Evolutionary conservation across 2,797 vertebrate species (phyloP).

Genomic region (Loris lydekkerianus): DNA sequence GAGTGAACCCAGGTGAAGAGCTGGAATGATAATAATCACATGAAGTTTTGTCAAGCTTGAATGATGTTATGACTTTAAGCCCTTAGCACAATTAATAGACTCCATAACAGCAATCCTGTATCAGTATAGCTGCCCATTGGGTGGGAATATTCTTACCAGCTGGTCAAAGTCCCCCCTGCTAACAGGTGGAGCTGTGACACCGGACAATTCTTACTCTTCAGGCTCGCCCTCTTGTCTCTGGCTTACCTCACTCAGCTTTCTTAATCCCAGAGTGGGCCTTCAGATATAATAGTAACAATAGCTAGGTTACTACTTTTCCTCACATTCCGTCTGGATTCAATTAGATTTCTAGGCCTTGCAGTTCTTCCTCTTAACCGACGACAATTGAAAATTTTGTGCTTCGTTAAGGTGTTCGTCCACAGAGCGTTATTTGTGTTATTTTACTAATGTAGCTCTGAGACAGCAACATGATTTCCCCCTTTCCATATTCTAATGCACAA

Average conservation of each 20-base stretch:
- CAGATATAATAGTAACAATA: not conserved
- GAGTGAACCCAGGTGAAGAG: not conserved
- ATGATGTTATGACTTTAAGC: not conserved
- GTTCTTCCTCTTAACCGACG: conserved; percentile 16
- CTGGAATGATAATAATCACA: not conserved
- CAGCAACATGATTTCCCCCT: not conserved
- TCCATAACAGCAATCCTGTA: not conserved
- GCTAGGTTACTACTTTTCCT: not conserved
- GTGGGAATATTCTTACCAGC: not conserved
- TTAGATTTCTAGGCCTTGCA: not conserved
- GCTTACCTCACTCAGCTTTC: not conserved
- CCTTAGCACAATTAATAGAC: not conserved
- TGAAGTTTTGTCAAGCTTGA: not conserved
- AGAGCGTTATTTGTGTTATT: not conserved
- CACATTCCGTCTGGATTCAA: not conserved
- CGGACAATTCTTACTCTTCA: too few species aligned
- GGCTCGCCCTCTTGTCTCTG: not conserved
- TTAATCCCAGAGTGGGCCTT: not conserved
- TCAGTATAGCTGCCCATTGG: too few species aligned
- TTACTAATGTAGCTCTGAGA: not conserved
- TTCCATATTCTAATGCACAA: not conserved
- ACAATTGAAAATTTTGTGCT: not conserved
- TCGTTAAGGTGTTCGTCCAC: not conserved
- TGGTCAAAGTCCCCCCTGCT: not conserved
- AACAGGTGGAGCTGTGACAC: not conserved